phyloP scores from a whole-genome alignment of 2,797 vertebrate genomes.

The Schizothorax lantsangensis region DNA sequence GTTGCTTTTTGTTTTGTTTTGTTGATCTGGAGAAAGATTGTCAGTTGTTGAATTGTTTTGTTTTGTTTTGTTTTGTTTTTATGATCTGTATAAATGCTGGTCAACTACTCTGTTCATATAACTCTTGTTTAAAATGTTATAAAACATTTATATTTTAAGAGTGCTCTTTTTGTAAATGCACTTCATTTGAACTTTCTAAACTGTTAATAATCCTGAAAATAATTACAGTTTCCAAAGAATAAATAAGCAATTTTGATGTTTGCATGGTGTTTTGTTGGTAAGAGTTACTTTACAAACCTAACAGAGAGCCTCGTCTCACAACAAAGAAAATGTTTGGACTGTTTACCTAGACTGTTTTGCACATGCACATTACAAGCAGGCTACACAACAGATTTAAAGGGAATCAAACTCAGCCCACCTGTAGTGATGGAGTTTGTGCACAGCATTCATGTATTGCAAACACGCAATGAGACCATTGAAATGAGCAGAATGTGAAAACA shows the following conservation, averaged over 20 bases:
- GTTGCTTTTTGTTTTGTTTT: neutral
- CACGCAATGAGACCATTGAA: slow-evolving; percentile 4
- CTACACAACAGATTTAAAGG: neutral
- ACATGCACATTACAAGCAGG: neutral
- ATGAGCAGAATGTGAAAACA: slow-evolving; percentile 9
- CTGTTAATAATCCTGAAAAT: neutral
- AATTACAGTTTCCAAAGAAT: neutral
- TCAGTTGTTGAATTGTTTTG: no score
- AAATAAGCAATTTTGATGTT: neutral
- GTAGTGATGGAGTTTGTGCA: neutral
- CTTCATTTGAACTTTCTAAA: neutral
- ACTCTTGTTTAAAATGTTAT: no score
- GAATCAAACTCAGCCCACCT: neutral
- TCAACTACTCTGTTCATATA: no score
- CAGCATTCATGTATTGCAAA: neutral
- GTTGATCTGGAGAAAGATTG: no score
- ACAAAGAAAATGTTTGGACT: neutral
- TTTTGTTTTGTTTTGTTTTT: no score
- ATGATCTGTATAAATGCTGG: no score
- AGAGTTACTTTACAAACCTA: neutral
- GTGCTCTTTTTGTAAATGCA: no score
- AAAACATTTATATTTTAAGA: no score
- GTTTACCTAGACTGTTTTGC: neutral
- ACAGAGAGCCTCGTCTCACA: neutral
- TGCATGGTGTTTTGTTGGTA: neutral